Evolutionary conservation across 2,888 invertebrate genomes (phyloP), one percentile per base, ranked within the genome.

Genomic region (Hermaeophaga mercurialis): DNA sequence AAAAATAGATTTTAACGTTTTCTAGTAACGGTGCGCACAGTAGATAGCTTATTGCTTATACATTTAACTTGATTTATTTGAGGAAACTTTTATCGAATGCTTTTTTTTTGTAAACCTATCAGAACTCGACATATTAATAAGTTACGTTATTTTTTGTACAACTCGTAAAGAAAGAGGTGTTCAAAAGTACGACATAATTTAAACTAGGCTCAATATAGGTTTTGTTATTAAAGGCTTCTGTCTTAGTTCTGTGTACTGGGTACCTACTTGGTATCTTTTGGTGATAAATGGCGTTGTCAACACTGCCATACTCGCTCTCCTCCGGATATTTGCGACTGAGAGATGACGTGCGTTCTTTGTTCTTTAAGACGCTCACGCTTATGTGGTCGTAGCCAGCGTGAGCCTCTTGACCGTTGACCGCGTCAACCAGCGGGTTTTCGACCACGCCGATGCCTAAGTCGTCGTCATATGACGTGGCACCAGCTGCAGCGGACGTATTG

Each of bases 361-460:
- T 76, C 73, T 73, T 77, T 70, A 78, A 71, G 62, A 78, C 76
- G 69, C 71, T 75, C 67, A 75, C 73, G 70, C 71, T 75, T 70
- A 77, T 74, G 73, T 75, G 75, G 71, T 78, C 75, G 73, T 78
- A 79, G 71, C 80, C 76, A 54, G 78, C 78, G 64, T 80, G 77
- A 54, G 81, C 77, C 65, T 82, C 81, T 63, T 70, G 69, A 70
- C 80, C 80, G 72, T 81, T 81, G 68, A 77, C 79, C 69, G 80
- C 79, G 75, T 82, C 82, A 68, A 84, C 81, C 70, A 84, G 78
- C 66, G 84, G 84, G 72, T 83, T 84, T 78, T 83, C 82, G 45
- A 64, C 59, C 70, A 83, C 46, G 52, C 45, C 72, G 73, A 83
- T 81, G 65, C 81, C 80, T 73, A 77, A 72, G 68, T 77, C 78